These are phyloP conservation scores for Chascanopsetta lugubris DNA, from an alignment of 2,113 vertebrate genomes.

Conservation along the genomic window DNA sequence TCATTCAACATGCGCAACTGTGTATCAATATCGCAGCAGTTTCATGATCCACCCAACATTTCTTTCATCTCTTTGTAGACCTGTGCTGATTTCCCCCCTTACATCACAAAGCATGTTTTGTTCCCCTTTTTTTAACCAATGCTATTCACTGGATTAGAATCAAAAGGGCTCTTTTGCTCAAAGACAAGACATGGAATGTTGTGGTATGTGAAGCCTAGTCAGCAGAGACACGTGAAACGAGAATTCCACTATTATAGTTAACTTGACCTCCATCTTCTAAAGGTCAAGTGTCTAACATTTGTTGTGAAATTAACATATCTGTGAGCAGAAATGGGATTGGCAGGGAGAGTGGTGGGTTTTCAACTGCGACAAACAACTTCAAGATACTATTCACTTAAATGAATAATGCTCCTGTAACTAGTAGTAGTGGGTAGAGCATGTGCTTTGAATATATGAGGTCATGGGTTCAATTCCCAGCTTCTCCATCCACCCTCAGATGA, in stretches of 20 bases:
- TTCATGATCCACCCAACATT: background rate
- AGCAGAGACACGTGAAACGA: conserved; percentile 3
- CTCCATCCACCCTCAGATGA: too few species aligned
- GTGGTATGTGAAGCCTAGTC: conserved; percentile 8
- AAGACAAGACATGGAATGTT: conserved; percentile 49
- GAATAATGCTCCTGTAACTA: too few species aligned
- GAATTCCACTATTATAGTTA: conserved; percentile 5
- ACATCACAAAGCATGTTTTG: conserved; percentile 36
- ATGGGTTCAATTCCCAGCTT: too few species aligned
- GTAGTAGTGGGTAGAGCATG: too few species aligned
- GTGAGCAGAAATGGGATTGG: too few species aligned
- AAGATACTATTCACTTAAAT: too few species aligned
- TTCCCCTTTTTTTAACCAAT: conserved; percentile 28
- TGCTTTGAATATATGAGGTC: too few species aligned
- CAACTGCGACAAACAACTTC: too few species aligned
- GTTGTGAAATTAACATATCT: too few species aligned
- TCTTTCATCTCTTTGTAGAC: background rate
- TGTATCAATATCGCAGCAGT: background rate
- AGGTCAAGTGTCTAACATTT: too few species aligned
- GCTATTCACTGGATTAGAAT: conserved; percentile 69
- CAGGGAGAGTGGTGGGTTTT: too few species aligned
- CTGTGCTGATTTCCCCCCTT: conserved; percentile 15
- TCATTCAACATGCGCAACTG: background rate
- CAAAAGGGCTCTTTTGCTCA: conserved; percentile 55
- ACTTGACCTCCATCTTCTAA: background rate